Conservation (phyloP, 2,113 vertebrate species). For the Grus americana region DNA sequence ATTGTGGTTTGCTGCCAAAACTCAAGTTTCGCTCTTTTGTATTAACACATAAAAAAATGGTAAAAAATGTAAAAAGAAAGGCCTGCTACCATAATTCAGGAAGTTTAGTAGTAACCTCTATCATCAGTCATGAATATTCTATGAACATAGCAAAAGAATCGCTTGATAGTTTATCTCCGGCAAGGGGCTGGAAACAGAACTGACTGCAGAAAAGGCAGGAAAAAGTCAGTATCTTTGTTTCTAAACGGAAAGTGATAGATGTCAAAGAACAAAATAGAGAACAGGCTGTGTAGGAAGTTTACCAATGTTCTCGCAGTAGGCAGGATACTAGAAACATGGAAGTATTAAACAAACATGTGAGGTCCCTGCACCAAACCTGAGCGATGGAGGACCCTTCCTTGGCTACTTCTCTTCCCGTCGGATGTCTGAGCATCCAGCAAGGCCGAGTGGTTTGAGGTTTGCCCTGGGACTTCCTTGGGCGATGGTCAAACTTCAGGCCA, state of each 20-base stretch:
- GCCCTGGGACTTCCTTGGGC: not conserved
- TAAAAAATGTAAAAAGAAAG: not conserved
- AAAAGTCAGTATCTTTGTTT: not conserved
- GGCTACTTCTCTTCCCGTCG: not conserved
- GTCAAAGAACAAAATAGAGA: not conserved
- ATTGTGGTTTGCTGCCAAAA: not conserved
- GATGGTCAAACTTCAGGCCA: not conserved
- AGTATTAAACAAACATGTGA: not conserved
- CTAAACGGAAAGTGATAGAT: not conserved
- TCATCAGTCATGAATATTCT: not conserved
- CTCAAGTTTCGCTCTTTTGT: not conserved
- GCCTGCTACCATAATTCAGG: not conserved
- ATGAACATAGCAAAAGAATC: not conserved
- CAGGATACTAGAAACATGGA: not conserved
- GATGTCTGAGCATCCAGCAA: not conserved
- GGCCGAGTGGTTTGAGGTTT: not conserved
- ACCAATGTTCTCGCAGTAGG: not conserved
- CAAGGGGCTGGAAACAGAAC: not conserved
- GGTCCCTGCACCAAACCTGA: rapidly evolving
- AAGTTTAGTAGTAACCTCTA: not conserved
- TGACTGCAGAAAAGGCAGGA: not conserved
- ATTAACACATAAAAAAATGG: not conserved
- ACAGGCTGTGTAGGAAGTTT: not conserved
- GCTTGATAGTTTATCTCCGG: not conserved
- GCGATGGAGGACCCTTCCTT: not conserved